Percentiles rank a stretch among this genome's conserved stretches.
These are phyloP conservation scores for Parascotia fuliginaria DNA, from an alignment of 2,888 invertebrate genomes.

Conservation along the genomic window DNA sequence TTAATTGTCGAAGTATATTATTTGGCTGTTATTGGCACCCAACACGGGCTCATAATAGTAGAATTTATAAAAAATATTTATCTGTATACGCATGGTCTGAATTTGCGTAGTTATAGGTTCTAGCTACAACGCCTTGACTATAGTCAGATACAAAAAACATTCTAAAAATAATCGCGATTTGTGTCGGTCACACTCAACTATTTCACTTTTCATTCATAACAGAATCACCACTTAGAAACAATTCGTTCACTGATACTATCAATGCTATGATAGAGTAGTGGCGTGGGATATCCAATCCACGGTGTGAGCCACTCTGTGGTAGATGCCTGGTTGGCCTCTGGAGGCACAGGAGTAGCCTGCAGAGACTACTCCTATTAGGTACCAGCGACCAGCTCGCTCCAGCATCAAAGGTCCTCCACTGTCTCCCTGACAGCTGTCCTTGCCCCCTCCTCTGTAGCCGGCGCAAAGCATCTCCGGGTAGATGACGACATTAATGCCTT, in stretches of 20 bases:
- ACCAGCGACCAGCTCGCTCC: conserved; percentile 95
- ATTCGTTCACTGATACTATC: conserved; percentile 14
- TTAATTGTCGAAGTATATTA: too few species aligned
- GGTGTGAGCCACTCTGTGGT: conserved; percentile 96
- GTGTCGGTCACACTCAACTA: neutral
- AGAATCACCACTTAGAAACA: conserved; percentile 18
- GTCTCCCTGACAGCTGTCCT: conserved; percentile 92
- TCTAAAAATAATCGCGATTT: too few species aligned
- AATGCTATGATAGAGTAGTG: conserved; percentile 73
- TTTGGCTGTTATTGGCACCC: too few species aligned
- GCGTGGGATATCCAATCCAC: conserved; percentile 95
- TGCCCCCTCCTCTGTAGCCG: conserved; percentile 95
- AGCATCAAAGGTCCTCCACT: conserved; percentile 96
- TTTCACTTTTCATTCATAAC: conserved; percentile 16
- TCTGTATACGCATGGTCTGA: too few species aligned
- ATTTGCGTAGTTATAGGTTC: too few species aligned
- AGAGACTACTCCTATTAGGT: conserved; percentile 95
- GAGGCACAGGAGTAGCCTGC: conserved; percentile 98
- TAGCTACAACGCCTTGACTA: too few species aligned
- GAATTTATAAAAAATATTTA: too few species aligned
- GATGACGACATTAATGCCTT: conserved; percentile 92
- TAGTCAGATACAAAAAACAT: too few species aligned
- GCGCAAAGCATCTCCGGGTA: conserved; percentile 98
- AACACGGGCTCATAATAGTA: too few species aligned
- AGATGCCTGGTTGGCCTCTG: conserved; percentile 96